Evolutionary conservation across 2,888 invertebrate genomes (phyloP).

Genomic region (Parelbella ahira): DNA sequence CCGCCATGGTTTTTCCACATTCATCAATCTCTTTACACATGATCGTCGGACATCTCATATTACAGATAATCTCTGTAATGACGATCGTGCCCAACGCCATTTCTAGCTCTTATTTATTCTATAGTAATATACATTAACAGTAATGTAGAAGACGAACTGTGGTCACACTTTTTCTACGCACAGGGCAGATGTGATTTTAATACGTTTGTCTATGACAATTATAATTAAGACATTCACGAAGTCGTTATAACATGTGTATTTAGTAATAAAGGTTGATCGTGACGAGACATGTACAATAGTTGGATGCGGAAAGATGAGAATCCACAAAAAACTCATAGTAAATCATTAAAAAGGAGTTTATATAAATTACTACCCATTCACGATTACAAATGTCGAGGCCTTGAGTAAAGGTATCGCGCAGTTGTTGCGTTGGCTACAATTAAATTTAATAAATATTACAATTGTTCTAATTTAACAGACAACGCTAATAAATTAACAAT

Average conservation of each 20-base stretch:
- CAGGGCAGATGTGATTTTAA: slow-evolving; percentile 27
- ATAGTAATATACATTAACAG: too few species aligned
- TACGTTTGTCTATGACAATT: slow-evolving; percentile 42
- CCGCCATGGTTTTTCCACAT: too few species aligned
- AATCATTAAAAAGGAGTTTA: slow-evolving; percentile 1
- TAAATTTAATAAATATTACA: background rate
- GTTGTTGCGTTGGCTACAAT: too few species aligned
- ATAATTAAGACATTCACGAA: slow-evolving; percentile 53
- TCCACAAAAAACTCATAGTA: slow-evolving; percentile 41
- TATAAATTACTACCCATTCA: slow-evolving; percentile 39
- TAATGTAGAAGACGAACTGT: too few species aligned
- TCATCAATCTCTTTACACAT: too few species aligned
- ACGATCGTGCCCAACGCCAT: too few species aligned
- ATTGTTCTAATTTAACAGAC: too few species aligned
- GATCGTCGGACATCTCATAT: too few species aligned
- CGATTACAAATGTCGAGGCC: slow-evolving; percentile 13
- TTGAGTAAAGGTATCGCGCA: background rate
- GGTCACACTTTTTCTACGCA: slow-evolving; percentile 7
- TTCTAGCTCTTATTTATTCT: too few species aligned
- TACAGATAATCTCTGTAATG: too few species aligned
- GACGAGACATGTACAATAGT: slow-evolving; percentile 34
- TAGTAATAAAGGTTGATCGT: slow-evolving; percentile 41
- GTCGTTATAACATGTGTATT: slow-evolving; percentile 42
- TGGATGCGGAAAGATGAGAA: slow-evolving; percentile 47
- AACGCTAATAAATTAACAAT: too few species aligned